Evolutionary conservation across 2,888 invertebrate species (phyloP).

Genomic region (Hyposoter dolosus): DNA sequence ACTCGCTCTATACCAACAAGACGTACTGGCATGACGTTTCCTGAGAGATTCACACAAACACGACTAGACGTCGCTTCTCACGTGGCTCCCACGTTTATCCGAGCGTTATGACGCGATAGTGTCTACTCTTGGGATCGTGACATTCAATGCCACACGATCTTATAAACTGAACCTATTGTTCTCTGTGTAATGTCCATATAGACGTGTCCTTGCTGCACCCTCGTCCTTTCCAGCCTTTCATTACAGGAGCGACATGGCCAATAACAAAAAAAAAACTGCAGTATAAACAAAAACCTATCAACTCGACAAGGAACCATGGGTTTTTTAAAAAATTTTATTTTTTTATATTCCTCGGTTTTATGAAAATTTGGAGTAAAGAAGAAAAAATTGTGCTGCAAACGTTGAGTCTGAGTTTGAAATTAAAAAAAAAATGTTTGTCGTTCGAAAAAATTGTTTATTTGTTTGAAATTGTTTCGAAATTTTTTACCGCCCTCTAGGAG

Average conservation of each 20-base stretch:
- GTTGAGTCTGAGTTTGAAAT: not conserved
- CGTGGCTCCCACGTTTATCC: conserved; percentile 57
- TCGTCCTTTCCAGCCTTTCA: not conserved
- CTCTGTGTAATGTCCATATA: not conserved
- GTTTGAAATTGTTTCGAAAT: conserved; percentile 1
- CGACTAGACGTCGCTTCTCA: conserved; percentile 74
- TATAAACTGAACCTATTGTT: conserved; percentile 11
- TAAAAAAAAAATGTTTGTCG: not conserved
- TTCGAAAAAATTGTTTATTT: not conserved
- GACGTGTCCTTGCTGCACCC: not conserved
- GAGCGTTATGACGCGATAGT: conserved; percentile 60
- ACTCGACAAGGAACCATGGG: not conserved
- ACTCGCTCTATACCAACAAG: conserved; percentile 67
- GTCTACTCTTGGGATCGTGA: conserved; percentile 33
- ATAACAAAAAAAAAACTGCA: not conserved
- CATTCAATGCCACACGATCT: conserved; percentile 37
- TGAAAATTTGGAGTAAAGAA: not conserved
- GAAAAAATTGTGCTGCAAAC: not conserved
- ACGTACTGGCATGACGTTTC: conserved; percentile 71
- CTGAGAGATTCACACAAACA: conserved; percentile 72
- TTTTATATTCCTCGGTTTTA: not conserved
- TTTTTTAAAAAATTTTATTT: too few species aligned
- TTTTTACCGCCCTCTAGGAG: conserved; percentile 45
- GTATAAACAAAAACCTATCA: not conserved
- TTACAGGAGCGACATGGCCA: not conserved